Evolutionary conservation across 1,140 invertebrate species (phyloP).

Genomic region (Penaeus japonicus): DNA sequence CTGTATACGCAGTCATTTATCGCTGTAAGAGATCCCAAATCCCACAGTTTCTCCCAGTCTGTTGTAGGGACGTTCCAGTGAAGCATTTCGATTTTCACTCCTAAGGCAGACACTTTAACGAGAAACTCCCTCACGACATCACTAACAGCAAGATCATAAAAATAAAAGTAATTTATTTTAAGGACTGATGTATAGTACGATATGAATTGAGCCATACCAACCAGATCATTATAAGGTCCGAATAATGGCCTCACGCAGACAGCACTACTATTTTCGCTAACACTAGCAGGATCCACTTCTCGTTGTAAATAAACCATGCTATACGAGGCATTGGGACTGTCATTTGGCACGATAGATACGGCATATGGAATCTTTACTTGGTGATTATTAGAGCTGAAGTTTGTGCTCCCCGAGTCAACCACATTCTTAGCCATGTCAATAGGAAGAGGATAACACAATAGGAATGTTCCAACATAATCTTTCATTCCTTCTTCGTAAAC

Average conservation of each 20-base stretch:
- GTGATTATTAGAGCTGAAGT: background rate
- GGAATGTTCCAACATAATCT: constrained; percentile 43
- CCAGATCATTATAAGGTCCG: constrained; percentile 42
- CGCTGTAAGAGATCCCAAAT: constrained; percentile 40
- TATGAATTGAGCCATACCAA: constrained; percentile 36
- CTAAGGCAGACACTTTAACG: background rate
- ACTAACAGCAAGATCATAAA: constrained; percentile 47
- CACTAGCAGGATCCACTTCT: background rate
- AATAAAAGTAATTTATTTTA: constrained; percentile 39
- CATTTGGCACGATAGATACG: constrained; percentile 29
- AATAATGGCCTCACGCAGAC: constrained; percentile 47
- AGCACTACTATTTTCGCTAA: background rate
- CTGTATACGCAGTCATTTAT: constrained; percentile 53
- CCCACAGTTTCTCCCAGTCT: constrained; percentile 42
- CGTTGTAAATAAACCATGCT: constrained; percentile 28
- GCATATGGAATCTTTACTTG: constrained; percentile 34
- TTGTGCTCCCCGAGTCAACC: background rate
- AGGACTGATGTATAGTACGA: constrained; percentile 39
- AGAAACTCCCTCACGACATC: background rate
- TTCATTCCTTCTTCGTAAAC: constrained; percentile 53
- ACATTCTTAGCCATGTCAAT: background rate
- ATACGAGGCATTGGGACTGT: background rate
- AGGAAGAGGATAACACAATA: constrained; percentile 30
- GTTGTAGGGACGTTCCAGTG: constrained; percentile 47
- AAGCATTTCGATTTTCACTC: constrained; percentile 24